Conservation (phyloP, 2,797 vertebrate species). For the Psittacula echo region DNA sequence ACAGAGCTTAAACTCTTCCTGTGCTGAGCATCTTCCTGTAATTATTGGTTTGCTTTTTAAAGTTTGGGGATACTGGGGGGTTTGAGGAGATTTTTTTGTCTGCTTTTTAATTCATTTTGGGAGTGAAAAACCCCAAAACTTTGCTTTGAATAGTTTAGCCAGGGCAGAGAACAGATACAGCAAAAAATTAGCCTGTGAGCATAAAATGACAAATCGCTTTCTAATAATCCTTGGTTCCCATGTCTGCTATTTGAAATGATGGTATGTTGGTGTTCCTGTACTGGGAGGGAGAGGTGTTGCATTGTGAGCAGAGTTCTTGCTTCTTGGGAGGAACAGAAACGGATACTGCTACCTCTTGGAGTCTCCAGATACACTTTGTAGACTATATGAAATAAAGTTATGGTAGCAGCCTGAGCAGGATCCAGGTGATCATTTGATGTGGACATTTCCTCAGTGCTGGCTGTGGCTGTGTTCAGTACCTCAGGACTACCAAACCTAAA, state of each 20-base stretch:
- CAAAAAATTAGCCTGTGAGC: not conserved
- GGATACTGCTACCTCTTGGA: accelerated
- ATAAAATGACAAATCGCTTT: not conserved
- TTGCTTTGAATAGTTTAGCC: not conserved
- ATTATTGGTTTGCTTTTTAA: not conserved
- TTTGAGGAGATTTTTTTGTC: not conserved
- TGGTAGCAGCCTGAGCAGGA: not conserved
- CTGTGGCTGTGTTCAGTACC: not conserved
- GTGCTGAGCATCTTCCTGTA: not conserved
- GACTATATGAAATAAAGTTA: not conserved
- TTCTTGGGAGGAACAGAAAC: not conserved
- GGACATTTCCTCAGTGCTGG: not conserved
- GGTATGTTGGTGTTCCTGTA: accelerated
- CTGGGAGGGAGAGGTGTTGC: not conserved
- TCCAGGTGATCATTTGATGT: not conserved
- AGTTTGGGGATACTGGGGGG: accelerated
- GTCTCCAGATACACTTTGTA: not conserved
- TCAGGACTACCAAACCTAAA: not conserved
- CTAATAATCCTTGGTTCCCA: not conserved
- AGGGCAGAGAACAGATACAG: not conserved
- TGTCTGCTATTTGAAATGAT: not conserved
- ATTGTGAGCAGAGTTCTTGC: not conserved
- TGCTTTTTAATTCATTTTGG: not conserved
- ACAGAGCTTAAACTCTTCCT: not conserved
- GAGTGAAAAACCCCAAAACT: not conserved